These are phyloP conservation scores for Elaphurus davidianus DNA, from an alignment of 2,113 vertebrate genomes.

Conservation along the genomic window DNA sequence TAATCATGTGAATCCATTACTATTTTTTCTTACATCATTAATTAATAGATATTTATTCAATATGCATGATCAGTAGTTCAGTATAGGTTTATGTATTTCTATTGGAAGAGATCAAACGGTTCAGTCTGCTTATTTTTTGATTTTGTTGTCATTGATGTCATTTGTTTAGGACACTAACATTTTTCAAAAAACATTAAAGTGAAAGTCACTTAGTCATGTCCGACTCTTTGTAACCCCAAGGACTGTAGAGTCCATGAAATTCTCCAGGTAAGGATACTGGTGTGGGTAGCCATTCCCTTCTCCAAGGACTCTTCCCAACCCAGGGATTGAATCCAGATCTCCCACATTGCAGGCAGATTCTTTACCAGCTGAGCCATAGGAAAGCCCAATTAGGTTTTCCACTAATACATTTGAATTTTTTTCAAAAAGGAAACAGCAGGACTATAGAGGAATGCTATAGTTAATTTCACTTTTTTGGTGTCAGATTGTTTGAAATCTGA, in stretches of 20 bases:
- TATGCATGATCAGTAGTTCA: not conserved
- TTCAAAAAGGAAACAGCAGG: not conserved
- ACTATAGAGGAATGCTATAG: not conserved
- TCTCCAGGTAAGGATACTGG: not conserved
- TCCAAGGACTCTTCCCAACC: not conserved
- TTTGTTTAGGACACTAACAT: not conserved
- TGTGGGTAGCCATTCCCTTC: not conserved
- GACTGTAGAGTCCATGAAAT: not conserved
- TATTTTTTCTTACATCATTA: not conserved
- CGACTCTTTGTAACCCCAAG: not conserved
- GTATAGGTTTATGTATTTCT: not conserved
- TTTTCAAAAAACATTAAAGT: not conserved
- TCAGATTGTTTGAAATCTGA: not conserved
- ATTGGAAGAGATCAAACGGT: not conserved
- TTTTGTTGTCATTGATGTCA: not conserved
- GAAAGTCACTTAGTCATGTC: not conserved
- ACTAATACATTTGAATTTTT: not conserved
- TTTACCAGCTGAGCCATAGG: not conserved
- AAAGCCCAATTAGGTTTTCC: not conserved
- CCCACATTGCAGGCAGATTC: rapidly evolving
- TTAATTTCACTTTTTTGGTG: not conserved
- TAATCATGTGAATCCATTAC: not conserved
- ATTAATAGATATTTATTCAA: not conserved
- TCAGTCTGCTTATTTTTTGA: not conserved
- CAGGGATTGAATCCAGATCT: not conserved